These are phyloP conservation scores for Gonioctena quinquepunctata DNA, from an alignment of 1,140 invertebrate genomes.

Conservation along the genomic window DNA sequence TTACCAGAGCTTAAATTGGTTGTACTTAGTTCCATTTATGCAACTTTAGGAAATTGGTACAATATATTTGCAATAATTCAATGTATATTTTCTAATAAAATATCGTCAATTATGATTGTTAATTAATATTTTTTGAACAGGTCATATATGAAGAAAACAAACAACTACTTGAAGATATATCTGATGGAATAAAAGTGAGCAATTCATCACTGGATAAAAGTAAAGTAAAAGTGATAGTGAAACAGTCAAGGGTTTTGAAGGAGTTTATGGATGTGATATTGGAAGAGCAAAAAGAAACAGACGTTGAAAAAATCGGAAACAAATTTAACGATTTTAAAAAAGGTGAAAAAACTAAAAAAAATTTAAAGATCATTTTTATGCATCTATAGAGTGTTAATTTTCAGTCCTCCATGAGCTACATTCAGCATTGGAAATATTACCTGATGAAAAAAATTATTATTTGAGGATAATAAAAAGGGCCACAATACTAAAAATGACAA, in stretches of 20 bases:
- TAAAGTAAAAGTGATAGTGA: slow-evolving; percentile 17
- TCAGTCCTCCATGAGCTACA: slow-evolving; percentile 38
- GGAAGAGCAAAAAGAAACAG: slow-evolving; percentile 6
- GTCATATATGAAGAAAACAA: slow-evolving; percentile 37
- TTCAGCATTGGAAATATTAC: slow-evolving; percentile 28
- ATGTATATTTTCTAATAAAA: too few relatives aligned
- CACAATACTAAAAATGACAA: slow-evolving; percentile 30
- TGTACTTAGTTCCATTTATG: too few relatives aligned
- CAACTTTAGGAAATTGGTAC: too few relatives aligned
- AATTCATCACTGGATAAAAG: slow-evolving; percentile 6
- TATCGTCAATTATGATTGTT: too few relatives aligned
- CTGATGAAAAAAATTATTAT: slow-evolving; percentile 11
- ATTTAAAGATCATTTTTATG: background rate
- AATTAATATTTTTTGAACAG: too few relatives aligned
- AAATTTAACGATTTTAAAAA: slow-evolving; percentile 26
- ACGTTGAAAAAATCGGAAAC: slow-evolving; percentile 20
- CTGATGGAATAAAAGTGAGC: slow-evolving; percentile 10
- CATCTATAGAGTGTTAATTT: slow-evolving; percentile 2
- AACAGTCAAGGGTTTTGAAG: slow-evolving; percentile 25
- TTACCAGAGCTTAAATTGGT: too few relatives aligned
- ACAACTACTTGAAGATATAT: slow-evolving; percentile 28
- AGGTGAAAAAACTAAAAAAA: slow-evolving; percentile 9
- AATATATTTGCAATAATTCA: too few relatives aligned
- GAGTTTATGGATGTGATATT: slow-evolving; percentile 28
- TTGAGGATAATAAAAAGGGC: slow-evolving; percentile 36